Evolutionary conservation across 2,797 vertebrate genomes (phyloP).

Genomic region (Crax fasciolata): DNA sequence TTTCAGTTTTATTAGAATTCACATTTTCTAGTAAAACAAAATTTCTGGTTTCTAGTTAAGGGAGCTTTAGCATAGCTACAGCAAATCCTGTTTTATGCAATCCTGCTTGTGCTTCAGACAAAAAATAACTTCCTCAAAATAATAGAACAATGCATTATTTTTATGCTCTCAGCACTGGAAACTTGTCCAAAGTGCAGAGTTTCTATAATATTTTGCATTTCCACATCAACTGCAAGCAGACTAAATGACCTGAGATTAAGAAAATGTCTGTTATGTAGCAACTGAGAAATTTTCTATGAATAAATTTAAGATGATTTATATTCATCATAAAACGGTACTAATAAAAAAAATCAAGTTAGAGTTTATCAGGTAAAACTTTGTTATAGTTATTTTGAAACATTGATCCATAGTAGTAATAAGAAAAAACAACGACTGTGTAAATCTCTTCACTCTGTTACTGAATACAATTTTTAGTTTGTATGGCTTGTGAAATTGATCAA

Average conservation of each 20-base stretch:
- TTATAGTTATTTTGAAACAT: conserved; percentile 6
- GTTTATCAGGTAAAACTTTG: conserved; percentile 10
- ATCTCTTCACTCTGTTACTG: not conserved
- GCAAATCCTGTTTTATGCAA: not conserved
- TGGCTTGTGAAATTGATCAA: not conserved
- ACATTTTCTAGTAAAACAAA: not conserved
- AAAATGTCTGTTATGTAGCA: not conserved
- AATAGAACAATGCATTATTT: not conserved
- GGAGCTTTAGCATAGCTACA: not conserved
- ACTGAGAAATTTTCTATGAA: not conserved
- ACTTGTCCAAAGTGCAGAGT: not conserved
- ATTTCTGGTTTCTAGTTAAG: not conserved
- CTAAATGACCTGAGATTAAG: conserved; percentile 16
- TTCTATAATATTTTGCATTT: conserved; percentile 28
- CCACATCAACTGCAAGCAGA: not conserved
- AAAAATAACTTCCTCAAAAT: not conserved
- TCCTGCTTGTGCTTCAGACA: not conserved
- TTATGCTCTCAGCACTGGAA: not conserved
- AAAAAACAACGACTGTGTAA: not conserved
- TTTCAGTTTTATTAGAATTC: not conserved
- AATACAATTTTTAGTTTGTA: not conserved
- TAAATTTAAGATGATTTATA: conserved; percentile 7
- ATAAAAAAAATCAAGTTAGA: not conserved
- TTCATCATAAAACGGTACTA: not conserved
- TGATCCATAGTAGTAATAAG: not conserved